Evolutionary conservation across 2,888 invertebrate genomes (phyloP), one percentile per base, ranked within the genome.

Genomic region (Agriopis aurantiaria): DNA sequence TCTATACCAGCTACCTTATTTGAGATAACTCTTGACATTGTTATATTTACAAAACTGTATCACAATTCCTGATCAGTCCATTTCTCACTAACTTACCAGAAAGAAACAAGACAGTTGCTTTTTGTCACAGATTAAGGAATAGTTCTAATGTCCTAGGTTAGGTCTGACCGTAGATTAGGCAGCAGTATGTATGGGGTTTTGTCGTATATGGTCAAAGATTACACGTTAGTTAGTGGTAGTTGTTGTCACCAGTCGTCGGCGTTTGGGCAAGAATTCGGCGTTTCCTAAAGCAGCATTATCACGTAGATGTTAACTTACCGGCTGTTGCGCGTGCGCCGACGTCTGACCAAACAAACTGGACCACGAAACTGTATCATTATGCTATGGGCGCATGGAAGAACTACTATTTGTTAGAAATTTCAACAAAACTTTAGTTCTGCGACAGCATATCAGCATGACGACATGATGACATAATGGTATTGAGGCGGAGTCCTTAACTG

Each of bases 251-350:
- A 81, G 78, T 69, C 33, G 69, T 64, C 84, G 75, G 84, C 82
- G 82, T 79, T 82, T 80, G 74, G 80, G 80, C 83, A 79, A 85
- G 85, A 90, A 86, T 91, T 92, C 90, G 91, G 91, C 88, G 83
- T 87, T 85, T 82, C 85, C 85, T 83, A 85, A 81, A 83, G 80
- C 72, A 78, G 78, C 81, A 91, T 93, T 93, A 93, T 88, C 92
- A 90, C 86, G 59, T 83, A 77, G 77, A 79, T 81, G 93, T 87
- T 93, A 93, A 93, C 87, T 85, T 87, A 45, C 23, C 51, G 79
- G 71, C 73, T 73, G 79, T 81, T 87, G 52, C 23, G 88, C 87
- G 86, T 86, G 85, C 82, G 79, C 81, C 78, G 82, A 78, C 88
- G 88, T 87, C 88, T 91, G 88, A 75, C 53, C 82, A 88, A 90